A percentile compares a stretch with the other conserved stretches of the same genome.
Evolutionary conservation across 2,797 vertebrate genomes (phyloP).

Genomic region (Fringilla coelebs): DNA sequence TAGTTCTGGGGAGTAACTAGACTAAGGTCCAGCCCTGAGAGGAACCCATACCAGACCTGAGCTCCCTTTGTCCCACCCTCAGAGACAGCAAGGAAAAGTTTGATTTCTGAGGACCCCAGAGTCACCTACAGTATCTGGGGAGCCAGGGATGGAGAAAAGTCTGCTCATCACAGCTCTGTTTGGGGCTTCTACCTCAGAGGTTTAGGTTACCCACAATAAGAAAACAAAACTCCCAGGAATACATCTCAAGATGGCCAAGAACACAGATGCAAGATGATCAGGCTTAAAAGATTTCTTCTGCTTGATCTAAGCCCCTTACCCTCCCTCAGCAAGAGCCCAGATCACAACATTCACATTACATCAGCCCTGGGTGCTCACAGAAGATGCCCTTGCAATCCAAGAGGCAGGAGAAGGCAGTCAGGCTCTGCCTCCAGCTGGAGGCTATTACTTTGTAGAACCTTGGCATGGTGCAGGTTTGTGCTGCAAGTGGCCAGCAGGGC

Average conservation of each 20-base stretch:
- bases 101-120: neutral
- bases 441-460: neutral
- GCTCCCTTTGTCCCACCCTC: neutral
- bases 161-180: neutral
- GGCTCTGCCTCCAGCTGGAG: neutral
- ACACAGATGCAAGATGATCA: neutral
- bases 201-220: neutral
- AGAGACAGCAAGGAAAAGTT: fast-evolving
- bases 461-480: neutral
- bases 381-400: neutral
- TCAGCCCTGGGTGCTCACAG: neutral
- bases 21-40: neutral
- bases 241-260: neutral
- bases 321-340: neutral
- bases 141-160: neutral
- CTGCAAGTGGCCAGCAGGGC: neutral
- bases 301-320: neutral
- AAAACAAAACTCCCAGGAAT: neutral
- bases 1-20: neutral
- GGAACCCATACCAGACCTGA: neutral
- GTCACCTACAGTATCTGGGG: neutral
- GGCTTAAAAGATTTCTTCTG: neutral
- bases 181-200: neutral
- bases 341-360: neutral
- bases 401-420: neutral